Percentiles rank a stretch among this genome's conserved stretches.
These are phyloP conservation scores for Panagrolaimus sp. DNA, from an alignment of 1,140 invertebrate genomes.

Conservation along the genomic window DNA sequence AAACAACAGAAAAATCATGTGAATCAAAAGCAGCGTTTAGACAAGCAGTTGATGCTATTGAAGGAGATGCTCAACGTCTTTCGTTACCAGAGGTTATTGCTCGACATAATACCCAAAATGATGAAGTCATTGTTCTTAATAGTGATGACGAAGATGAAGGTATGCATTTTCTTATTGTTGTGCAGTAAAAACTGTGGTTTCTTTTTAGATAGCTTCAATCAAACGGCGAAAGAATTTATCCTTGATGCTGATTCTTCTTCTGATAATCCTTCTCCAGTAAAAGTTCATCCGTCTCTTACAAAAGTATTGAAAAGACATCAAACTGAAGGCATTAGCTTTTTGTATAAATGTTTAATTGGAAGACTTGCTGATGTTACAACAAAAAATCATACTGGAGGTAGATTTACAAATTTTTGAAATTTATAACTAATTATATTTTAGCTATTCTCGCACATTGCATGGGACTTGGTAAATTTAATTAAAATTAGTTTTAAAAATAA, in stretches of 20 bases:
- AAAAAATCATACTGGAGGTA: background rate
- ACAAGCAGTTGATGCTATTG: background rate
- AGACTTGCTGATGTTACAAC: background rate
- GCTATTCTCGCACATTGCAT: conserved; percentile 78
- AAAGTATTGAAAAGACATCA: conserved; percentile 88
- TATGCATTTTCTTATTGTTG: background rate
- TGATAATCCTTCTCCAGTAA: conserved; percentile 63
- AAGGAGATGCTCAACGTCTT: background rate
- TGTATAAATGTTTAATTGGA: conserved; percentile 91
- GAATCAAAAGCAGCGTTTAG: background rate
- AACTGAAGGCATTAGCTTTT: conserved; percentile 75
- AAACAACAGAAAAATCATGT: too few relatives aligned
- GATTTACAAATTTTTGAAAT: too few relatives aligned
- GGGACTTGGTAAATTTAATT: background rate
- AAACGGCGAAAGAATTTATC: conserved; percentile 64
- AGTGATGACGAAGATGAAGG: background rate
- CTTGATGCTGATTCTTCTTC: conserved; percentile 63
- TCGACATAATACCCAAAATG: background rate
- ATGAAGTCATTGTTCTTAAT: background rate
- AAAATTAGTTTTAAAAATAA: too few relatives aligned
- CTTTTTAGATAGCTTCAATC: background rate
- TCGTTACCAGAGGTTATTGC: background rate
- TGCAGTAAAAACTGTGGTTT: background rate
- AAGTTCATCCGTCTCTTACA: conserved; percentile 74
- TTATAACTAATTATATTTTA: too few relatives aligned